A percentile compares a stretch with the other conserved stretches of the same genome.
Conservation (phyloP, 2,888 invertebrate species). For the Tenodera sinensis region DNA sequence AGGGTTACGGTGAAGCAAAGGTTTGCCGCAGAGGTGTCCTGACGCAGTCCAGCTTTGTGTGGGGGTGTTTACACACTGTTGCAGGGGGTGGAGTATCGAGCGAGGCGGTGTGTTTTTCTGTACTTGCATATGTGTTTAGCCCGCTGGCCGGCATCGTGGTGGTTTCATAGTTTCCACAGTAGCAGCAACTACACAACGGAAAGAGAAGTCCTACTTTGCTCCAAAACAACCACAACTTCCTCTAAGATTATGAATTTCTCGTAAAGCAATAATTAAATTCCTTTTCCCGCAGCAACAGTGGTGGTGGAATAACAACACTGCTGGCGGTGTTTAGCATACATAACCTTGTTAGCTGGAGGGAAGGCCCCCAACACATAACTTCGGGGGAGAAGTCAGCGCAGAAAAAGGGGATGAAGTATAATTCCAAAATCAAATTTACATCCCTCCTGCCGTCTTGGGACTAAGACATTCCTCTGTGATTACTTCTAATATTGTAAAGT, state of each 20-base stretch:
- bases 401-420: neutral
- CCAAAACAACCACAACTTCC: conserved; percentile 21
- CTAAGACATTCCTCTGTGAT: neutral
- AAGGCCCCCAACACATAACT: neutral
- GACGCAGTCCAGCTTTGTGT: neutral
- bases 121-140: neutral
- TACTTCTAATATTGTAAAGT: neutral
- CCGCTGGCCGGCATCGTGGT: neutral
- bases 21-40: neutral
- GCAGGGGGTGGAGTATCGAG: neutral
- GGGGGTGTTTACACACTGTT: neutral
- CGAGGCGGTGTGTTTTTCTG: neutral
- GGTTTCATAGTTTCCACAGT: neutral
- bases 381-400: neutral
- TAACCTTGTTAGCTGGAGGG: conserved; percentile 26
- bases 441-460: neutral
- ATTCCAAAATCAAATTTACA: conserved; percentile 7
- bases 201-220: neutral
- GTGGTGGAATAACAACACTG: conserved; percentile 17
- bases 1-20: neutral
- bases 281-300: conserved; percentile 17
- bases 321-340: conserved; percentile 28
- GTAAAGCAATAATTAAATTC: conserved; percentile 32
- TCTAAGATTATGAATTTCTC: conserved; percentile 31
- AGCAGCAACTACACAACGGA: neutral